Conservation (phyloP, 2,888 invertebrate species). For the Bembecia ichneumoniformis region DNA sequence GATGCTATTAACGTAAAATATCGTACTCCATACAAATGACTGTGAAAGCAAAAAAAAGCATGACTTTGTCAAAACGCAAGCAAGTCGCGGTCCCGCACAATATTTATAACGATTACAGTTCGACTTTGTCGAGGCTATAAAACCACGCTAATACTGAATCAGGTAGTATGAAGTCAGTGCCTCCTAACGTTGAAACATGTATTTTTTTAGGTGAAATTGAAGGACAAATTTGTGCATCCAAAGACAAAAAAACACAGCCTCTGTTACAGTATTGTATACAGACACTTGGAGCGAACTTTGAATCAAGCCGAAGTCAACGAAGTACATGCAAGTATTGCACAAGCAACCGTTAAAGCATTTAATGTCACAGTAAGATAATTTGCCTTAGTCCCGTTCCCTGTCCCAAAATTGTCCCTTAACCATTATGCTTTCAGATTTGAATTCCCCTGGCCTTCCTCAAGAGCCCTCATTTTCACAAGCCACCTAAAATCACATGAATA, state of each 20-base stretch:
- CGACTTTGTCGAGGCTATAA: no score
- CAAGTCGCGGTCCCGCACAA: no score
- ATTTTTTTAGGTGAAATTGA: conserved; percentile 76
- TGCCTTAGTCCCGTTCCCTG: no score
- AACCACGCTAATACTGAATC: no score
- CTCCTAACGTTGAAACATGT: background rate
- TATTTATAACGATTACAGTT: no score
- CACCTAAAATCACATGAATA: no score
- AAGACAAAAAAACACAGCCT: conserved; percentile 87
- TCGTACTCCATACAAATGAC: no score
- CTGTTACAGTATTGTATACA: conserved; percentile 92
- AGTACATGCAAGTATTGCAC: conserved; percentile 84
- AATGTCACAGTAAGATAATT: conserved; percentile 48
- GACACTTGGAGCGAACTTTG: conserved; percentile 92
- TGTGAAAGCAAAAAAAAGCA: no score
- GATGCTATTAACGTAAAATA: no score
- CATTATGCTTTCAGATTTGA: background rate
- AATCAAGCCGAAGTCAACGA: conserved; percentile 88
- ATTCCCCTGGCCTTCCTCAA: background rate
- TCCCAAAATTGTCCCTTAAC: no score
- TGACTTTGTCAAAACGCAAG: no score
- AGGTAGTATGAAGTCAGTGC: background rate
- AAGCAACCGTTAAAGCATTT: conserved; percentile 52
- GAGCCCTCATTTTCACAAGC: no score
- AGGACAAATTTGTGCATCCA: conserved; percentile 90